A percentile compares a stretch with the other conserved stretches of the same genome.
Conservation (phyloP, 2,113 vertebrate species). For the Lota lota region DNA sequence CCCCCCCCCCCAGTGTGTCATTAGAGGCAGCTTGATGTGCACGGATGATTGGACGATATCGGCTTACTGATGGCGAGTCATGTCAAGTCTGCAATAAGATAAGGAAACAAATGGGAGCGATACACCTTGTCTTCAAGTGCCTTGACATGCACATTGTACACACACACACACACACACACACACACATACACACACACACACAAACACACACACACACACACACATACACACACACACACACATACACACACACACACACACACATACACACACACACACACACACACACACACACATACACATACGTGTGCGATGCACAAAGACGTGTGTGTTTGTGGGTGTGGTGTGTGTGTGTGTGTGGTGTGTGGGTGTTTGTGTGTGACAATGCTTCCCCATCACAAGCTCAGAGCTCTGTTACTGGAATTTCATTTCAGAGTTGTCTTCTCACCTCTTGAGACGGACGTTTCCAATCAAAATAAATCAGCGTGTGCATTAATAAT, state of each 20-base stretch:
- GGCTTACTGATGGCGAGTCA: slow-evolving; percentile 24
- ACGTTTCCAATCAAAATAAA: slow-evolving; percentile 52
- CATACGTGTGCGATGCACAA: too few relatives aligned
- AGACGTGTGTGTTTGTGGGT: background rate
- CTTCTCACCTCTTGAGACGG: slow-evolving; percentile 10
- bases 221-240: background rate
- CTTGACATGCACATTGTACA: background rate
- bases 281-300: too few relatives aligned
- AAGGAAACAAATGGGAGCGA: slow-evolving; percentile 4
- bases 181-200: background rate
- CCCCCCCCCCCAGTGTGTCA: slow-evolving; percentile 1
- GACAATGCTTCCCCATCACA: background rate
- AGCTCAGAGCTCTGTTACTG: background rate
- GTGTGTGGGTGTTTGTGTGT: too few relatives aligned
- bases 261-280: too few relatives aligned
- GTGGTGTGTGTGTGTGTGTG: too few relatives aligned
- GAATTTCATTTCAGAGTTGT: slow-evolving; percentile 12
- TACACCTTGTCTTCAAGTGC: too few relatives aligned
- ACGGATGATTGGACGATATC: slow-evolving; percentile 6
- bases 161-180: background rate
- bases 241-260: slow-evolving; percentile 9
- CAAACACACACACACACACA: background rate
- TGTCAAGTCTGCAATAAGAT: slow-evolving; percentile 8
- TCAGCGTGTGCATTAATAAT: slow-evolving; percentile 49
- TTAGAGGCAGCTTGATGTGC: slow-evolving; percentile 9